A percentile compares a stretch with the other conserved stretches of the same genome.
Conservation (phyloP, 2,888 invertebrate genomes). For the Netelia fuscicornis region DNA sequence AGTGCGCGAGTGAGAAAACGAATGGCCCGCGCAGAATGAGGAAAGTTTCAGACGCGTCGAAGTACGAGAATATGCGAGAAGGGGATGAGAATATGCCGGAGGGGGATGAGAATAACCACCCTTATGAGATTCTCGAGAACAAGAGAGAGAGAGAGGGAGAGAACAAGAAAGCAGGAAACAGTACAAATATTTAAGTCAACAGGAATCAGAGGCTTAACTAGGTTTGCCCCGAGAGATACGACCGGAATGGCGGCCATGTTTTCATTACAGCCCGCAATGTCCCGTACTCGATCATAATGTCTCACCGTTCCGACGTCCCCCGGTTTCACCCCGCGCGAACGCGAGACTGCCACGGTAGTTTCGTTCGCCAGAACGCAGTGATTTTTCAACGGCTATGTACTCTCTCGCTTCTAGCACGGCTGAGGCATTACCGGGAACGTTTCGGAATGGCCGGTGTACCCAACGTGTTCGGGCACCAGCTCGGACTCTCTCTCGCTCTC, state of each 20-base stretch:
- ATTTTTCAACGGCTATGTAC: constrained; percentile 77
- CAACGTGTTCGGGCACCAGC: constrained; percentile 10
- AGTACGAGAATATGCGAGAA: constrained; percentile 1
- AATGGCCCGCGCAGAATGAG: constrained; percentile 50
- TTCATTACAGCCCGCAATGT: constrained; percentile 82
- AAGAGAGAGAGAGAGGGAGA: neutral
- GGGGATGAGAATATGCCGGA: neutral
- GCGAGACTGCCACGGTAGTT: constrained; percentile 62
- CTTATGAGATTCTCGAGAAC: neutral
- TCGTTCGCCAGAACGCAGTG: constrained; percentile 75
- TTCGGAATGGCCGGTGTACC: constrained; percentile 20
- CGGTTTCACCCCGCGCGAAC: constrained; percentile 66
- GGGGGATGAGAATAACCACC: neutral
- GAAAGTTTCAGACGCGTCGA: constrained; percentile 53
- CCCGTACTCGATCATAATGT: constrained; percentile 81
- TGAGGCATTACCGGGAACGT: constrained; percentile 41
- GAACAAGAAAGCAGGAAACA: constrained; percentile 12
- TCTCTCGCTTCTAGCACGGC: constrained; percentile 21
- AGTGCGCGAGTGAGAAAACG: constrained; percentile 48
- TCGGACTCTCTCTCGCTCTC: neutral
- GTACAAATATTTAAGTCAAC: constrained; percentile 66
- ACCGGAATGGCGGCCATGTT: constrained; percentile 81
- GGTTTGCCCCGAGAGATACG: constrained; percentile 52
- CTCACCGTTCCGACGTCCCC: constrained; percentile 67
- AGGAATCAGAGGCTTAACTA: constrained; percentile 60